Evolutionary conservation across 2,113 vertebrate genomes (phyloP).

Genomic region (Furnarius figulus): DNA sequence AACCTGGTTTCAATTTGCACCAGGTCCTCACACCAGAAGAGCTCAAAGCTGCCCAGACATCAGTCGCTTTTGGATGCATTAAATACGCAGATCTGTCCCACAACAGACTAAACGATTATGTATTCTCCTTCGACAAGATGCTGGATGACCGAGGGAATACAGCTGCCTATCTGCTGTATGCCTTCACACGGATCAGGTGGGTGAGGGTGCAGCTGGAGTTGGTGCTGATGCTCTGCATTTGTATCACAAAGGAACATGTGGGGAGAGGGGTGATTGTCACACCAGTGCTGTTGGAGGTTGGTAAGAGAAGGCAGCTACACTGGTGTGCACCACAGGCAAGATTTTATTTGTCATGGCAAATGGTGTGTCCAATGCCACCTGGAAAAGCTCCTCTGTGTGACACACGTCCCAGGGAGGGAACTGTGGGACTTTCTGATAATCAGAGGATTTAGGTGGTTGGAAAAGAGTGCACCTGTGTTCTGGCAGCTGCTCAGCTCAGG

Average conservation of each 20-base stretch:
- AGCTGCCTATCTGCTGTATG: slow-evolving; percentile 93
- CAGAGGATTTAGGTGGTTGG: background rate
- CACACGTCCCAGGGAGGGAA: accelerated
- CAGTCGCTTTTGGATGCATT: slow-evolving; percentile 94
- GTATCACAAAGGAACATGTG: background rate
- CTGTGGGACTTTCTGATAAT: background rate
- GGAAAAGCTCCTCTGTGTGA: accelerated
- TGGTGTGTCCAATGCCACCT: background rate
- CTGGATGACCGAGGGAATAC: slow-evolving; percentile 97
- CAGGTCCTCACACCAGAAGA: slow-evolving; percentile 86
- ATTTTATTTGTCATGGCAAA: background rate
- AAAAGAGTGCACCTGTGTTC: background rate
- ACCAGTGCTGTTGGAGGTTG: background rate
- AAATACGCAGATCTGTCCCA: slow-evolving; percentile 97
- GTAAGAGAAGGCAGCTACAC: background rate
- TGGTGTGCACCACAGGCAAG: background rate
- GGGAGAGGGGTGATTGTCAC: background rate
- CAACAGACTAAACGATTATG: slow-evolving; percentile 94
- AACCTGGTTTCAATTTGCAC: background rate
- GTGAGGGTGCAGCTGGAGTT: background rate
- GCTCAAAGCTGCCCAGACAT: slow-evolving; percentile 84
- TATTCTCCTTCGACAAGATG: slow-evolving; percentile 99
- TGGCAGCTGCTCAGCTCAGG: background rate
- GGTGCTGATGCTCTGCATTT: background rate
- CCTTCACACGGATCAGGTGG: slow-evolving; percentile 94